phyloP scores from a whole-genome alignment of 64 coral and sea anemone genomes.

The Stichodactyla mertensii region DNA sequence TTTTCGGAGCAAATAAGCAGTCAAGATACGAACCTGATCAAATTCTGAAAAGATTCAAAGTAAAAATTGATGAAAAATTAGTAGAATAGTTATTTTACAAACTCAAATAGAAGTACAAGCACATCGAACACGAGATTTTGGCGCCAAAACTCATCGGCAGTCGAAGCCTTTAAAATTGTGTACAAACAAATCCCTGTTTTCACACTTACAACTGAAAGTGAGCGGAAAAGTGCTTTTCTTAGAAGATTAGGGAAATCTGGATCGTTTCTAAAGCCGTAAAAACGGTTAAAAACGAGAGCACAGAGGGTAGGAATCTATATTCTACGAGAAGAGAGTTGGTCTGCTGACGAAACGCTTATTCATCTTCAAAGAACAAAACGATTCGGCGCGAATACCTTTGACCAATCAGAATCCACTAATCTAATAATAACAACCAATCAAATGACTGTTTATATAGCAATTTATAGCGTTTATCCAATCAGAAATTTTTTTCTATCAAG shows the following conservation, averaged over 20 bases:
- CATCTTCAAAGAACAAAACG: constrained; percentile 1
- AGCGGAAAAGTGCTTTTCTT: background rate
- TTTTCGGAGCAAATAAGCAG: background rate
- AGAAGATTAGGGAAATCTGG: background rate
- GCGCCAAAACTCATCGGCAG: background rate
- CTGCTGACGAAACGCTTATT: background rate
- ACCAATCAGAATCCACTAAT: background rate
- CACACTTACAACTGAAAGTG: background rate
- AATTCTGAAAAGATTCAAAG: background rate
- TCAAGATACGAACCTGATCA: background rate
- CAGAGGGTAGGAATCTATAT: background rate
- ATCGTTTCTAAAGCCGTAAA: background rate
- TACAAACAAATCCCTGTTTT: background rate
- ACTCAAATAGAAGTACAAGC: background rate
- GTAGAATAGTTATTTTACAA: background rate
- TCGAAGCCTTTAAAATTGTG: background rate
- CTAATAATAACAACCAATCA: background rate
- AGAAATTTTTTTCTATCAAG: no score
- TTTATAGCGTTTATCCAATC: background rate
- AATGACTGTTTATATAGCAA: background rate
- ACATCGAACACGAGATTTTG: background rate
- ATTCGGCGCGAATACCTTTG: constrained; percentile 1
- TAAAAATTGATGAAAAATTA: background rate
- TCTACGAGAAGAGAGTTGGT: background rate
- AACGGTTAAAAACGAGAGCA: background rate